Percentiles rank a stretch among this genome's conserved stretches.
phyloP scores from a whole-genome alignment of 2,888 invertebrate genomes.

The Eupithecia insigniata region DNA sequence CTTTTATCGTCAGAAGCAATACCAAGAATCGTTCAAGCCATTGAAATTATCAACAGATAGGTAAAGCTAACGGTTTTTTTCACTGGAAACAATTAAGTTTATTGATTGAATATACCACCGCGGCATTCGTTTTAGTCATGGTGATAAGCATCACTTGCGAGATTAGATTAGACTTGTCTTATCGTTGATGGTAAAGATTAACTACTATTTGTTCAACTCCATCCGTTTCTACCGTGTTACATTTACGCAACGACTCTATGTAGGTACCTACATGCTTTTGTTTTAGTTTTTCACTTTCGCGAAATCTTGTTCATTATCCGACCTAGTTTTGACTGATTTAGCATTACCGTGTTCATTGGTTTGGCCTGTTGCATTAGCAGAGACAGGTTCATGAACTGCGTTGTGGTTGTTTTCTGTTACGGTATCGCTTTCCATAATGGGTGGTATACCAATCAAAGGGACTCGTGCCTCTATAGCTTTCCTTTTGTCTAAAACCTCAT shows the following conservation, averaged over 20 bases:
- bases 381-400: conserved; percentile 15
- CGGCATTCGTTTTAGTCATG: conserved; percentile 67
- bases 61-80: conserved; percentile 49
- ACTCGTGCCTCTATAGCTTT: conserved; percentile 38
- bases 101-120: conserved; percentile 57
- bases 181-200: conserved; percentile 77
- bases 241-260: conserved; percentile 47
- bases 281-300: conserved; percentile 6
- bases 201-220: conserved; percentile 75
- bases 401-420: conserved; percentile 22
- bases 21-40: conserved; percentile 33
- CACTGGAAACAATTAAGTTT: conserved; percentile 68
- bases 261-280: conserved; percentile 27
- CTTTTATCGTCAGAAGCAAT: conserved; percentile 30
- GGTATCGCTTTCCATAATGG: conserved; percentile 16
- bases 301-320: background rate
- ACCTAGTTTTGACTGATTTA: conserved; percentile 3
- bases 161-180: conserved; percentile 68
- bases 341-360: conserved; percentile 8
- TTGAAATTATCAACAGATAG: conserved; percentile 42
- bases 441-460: conserved; percentile 18
- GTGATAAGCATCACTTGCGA: conserved; percentile 65
- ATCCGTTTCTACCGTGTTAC: conserved; percentile 66
- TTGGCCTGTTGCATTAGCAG: conserved; percentile 10
- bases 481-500: conserved; percentile 37